Evolutionary conservation across 2,113 vertebrate genomes (phyloP).

Genomic region (Macaca nemestrina): DNA sequence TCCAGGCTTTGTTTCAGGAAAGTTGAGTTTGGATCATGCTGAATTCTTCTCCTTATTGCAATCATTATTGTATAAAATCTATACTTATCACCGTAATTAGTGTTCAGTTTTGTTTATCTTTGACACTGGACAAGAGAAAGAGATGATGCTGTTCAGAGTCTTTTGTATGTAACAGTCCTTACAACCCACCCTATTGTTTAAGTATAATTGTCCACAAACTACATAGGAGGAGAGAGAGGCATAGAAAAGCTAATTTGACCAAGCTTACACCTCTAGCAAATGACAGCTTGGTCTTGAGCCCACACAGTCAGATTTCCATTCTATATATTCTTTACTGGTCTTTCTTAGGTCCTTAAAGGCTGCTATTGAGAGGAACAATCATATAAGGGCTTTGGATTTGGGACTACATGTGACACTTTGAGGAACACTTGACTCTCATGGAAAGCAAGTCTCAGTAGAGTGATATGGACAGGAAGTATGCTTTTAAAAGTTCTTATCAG

Average conservation of each 20-base stretch:
- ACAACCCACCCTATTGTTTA: not conserved
- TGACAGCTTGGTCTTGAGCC: not conserved
- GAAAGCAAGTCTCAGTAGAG: not conserved
- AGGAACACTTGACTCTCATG: not conserved
- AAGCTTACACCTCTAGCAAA: not conserved
- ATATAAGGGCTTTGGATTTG: not conserved
- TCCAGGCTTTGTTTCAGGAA: not conserved
- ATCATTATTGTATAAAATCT: not conserved
- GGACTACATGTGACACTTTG: not conserved
- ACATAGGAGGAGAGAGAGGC: not conserved
- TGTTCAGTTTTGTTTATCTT: not conserved
- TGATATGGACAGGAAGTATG: not conserved
- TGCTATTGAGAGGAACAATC: not conserved
- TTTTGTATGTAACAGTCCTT: not conserved
- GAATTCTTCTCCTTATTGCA: not conserved
- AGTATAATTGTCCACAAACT: not conserved
- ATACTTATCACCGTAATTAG: not conserved
- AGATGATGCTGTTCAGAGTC: not conserved
- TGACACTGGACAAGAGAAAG: not conserved
- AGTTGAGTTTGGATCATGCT: not conserved
- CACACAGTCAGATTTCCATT: not conserved
- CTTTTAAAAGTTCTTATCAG: not conserved
- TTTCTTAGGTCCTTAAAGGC: not conserved
- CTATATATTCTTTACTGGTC: fast-evolving
- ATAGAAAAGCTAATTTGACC: not conserved